phyloP scores from a whole-genome alignment of 2,113 vertebrate species.

The Isurus oxyrinchus region DNA sequence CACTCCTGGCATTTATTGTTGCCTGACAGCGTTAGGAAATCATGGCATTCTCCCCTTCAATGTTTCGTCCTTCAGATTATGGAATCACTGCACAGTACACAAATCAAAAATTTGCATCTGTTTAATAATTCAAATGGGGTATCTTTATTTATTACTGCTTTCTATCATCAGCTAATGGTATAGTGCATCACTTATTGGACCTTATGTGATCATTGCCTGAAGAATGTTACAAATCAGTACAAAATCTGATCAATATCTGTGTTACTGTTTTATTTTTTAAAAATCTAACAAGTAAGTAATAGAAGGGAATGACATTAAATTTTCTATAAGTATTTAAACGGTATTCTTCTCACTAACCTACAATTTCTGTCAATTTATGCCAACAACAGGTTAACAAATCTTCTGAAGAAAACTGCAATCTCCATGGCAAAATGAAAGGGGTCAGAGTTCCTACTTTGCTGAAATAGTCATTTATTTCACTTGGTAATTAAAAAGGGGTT shows the following conservation, averaged over 20 bases:
- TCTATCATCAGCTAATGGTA: not conserved
- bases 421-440: not conserved
- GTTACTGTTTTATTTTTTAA: not conserved
- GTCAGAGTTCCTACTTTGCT: not conserved
- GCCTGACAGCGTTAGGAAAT: not conserved
- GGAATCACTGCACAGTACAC: not conserved
- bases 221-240: not conserved
- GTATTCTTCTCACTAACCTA: not conserved
- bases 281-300: not conserved
- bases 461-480: not conserved
- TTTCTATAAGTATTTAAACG: not conserved
- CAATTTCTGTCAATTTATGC: not conserved
- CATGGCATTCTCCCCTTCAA: not conserved
- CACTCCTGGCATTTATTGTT: not conserved
- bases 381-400: not conserved
- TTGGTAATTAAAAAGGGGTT: not conserved
- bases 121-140: not conserved
- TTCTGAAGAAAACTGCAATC: not conserved
- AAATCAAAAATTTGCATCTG: not conserved
- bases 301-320: not conserved
- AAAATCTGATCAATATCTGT: not conserved
- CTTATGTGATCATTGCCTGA: not conserved
- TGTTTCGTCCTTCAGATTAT: not conserved
- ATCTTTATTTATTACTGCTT: not conserved
- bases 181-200: not conserved